These are phyloP conservation scores for Thereuonema tuberculata DNA, from an alignment of 1,140 invertebrate genomes.

Conservation along the genomic window DNA sequence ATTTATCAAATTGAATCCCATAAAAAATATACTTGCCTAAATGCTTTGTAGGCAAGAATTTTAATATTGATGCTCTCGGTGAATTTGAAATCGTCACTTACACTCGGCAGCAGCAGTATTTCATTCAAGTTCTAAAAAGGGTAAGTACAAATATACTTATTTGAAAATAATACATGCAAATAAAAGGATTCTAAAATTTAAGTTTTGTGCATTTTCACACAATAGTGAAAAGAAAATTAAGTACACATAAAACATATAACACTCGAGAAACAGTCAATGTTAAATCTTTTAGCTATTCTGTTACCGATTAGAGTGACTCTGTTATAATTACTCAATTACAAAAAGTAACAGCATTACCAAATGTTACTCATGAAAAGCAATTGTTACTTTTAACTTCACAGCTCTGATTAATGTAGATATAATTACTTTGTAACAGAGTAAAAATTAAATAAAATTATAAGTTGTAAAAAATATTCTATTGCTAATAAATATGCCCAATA, in stretches of 20 bases:
- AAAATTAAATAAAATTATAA: not conserved
- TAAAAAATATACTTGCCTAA: slow-evolving; percentile 40
- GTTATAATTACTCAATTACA: too few relatives aligned
- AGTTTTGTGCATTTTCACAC: not conserved
- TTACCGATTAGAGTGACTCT: too few relatives aligned
- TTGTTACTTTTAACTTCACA: too few relatives aligned
- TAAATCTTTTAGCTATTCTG: too few relatives aligned
- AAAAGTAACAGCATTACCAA: too few relatives aligned
- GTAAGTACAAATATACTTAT: not conserved
- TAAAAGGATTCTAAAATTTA: not conserved
- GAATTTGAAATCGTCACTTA: slow-evolving; percentile 59
- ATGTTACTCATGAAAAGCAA: too few relatives aligned
- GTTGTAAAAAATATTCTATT: not conserved
- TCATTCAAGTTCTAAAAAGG: slow-evolving; percentile 42
- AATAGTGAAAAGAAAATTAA: not conserved
- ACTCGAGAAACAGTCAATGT: not conserved
- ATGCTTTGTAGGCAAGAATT: slow-evolving; percentile 45
- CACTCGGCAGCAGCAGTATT: slow-evolving; percentile 58
- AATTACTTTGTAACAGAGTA: not conserved
- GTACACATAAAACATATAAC: not conserved
- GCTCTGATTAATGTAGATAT: too few relatives aligned
- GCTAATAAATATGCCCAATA: not conserved
- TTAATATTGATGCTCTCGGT: slow-evolving; percentile 55
- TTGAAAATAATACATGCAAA: not conserved
- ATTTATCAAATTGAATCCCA: too few relatives aligned